Evolutionary conservation across 2,888 invertebrate genomes (phyloP).

Genomic region (Pheosia gnoma): DNA sequence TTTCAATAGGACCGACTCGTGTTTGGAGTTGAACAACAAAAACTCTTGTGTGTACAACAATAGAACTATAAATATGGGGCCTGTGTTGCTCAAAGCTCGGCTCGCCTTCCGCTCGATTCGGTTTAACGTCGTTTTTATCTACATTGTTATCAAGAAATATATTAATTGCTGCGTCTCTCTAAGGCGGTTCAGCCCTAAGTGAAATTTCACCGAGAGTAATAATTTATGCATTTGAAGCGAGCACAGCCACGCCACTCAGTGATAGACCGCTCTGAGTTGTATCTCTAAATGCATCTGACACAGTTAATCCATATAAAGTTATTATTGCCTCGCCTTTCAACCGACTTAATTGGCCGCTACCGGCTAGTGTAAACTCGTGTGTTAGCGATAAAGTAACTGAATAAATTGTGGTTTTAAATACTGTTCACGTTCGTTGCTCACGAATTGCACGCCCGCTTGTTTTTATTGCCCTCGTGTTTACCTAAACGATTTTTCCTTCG

Average conservation of each 20-base stretch:
- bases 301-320: constrained; percentile 77
- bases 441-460: constrained; percentile 60
- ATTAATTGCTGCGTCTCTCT: constrained; percentile 59
- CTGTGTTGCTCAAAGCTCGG: constrained; percentile 50
- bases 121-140: constrained; percentile 55
- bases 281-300: constrained; percentile 76
- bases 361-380: constrained; percentile 70
- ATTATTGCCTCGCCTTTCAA: constrained; percentile 73
- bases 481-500: constrained; percentile 68
- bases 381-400: constrained; percentile 71
- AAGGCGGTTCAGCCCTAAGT: constrained; percentile 50
- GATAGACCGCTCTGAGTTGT: constrained; percentile 57
- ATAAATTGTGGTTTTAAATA: constrained; percentile 69
- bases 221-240: constrained; percentile 63
- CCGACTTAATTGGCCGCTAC: constrained; percentile 74
- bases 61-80: constrained; percentile 76
- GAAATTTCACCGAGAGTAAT: constrained; percentile 52
- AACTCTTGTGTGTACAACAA: constrained; percentile 69
- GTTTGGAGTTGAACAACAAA: constrained; percentile 67
- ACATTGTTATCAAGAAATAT: constrained; percentile 54
- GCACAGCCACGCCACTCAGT: constrained; percentile 54
- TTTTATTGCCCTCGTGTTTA: constrained; percentile 66
- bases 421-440: constrained; percentile 61
- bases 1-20: constrained; percentile 60
- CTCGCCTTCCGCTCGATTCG: constrained; percentile 59